phyloP scores from a whole-genome alignment of 2,113 vertebrate genomes.

The Oxyruncus cristatus region DNA sequence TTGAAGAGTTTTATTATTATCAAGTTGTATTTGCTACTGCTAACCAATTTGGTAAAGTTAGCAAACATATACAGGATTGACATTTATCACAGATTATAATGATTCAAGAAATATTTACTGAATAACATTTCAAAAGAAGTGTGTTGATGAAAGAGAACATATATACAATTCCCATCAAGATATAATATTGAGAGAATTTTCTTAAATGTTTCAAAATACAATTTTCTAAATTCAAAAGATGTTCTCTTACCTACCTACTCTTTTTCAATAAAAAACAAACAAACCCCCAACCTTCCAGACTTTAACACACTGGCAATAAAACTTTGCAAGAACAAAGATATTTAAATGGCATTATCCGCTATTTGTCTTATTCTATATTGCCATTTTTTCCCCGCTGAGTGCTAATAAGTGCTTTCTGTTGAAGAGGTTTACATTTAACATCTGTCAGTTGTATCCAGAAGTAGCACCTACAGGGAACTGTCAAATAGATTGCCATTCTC shows the following conservation, averaged over 20 bases:
- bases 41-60: too few relatives aligned
- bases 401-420: slow-evolving; percentile 68
- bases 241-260: not conserved
- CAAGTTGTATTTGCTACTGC: too few relatives aligned
- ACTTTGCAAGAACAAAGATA: slow-evolving; percentile 43
- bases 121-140: not conserved
- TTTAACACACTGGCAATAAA: slow-evolving; percentile 3
- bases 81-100: too few relatives aligned
- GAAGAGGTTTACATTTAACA: slow-evolving; percentile 72
- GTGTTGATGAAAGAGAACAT: not conserved
- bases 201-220: not conserved
- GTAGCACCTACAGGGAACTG: slow-evolving; percentile 70
- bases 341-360: slow-evolving; percentile 60
- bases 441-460: slow-evolving; percentile 72
- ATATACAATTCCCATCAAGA: not conserved
- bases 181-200: not conserved
- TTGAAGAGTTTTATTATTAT: not conserved
- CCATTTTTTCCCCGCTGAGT: slow-evolving; percentile 45
- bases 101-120: too few relatives aligned
- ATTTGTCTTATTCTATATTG: slow-evolving; percentile 68
- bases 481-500: slow-evolving; percentile 68
- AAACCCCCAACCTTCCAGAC: not conserved
- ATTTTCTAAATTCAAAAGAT: not conserved
- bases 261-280: not conserved
- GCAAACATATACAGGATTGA: too few relatives aligned